These are phyloP conservation scores for Myoxocephalus aenaeus DNA, from an alignment of 2,797 vertebrate species.

Conservation along the genomic window DNA sequence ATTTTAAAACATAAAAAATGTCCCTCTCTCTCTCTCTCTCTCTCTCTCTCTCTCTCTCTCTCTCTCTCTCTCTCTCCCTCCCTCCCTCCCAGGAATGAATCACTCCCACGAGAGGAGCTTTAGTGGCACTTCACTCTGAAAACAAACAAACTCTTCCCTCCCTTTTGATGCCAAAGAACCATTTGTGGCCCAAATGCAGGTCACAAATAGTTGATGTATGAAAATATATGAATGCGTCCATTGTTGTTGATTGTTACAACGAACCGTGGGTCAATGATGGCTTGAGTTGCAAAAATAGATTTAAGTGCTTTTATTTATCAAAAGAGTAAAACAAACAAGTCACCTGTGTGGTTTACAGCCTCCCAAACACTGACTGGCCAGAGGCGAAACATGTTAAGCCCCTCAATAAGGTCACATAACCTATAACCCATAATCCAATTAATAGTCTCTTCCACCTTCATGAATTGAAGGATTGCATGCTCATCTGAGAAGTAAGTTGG, in stretches of 20 bases:
- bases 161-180: slow-evolving; percentile 27
- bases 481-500: slow-evolving; percentile 16
- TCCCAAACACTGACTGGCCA: neutral
- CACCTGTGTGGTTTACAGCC: neutral
- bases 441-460: neutral
- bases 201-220: slow-evolving; percentile 41
- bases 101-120: slow-evolving; percentile 57
- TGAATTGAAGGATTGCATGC: slow-evolving; percentile 12
- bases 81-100: slow-evolving; percentile 54
- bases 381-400: neutral
- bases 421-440: neutral
- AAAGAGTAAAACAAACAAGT: neutral
- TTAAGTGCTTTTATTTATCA: too few relatives aligned
- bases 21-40: slow-evolving; percentile 25
- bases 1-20: neutral
- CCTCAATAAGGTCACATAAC: neutral
- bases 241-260: slow-evolving; percentile 5
- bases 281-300: slow-evolving; percentile 3
- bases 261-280: neutral
- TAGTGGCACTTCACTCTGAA: slow-evolving; percentile 57
- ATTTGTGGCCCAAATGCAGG: slow-evolving; percentile 33
- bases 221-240: slow-evolving; percentile 26
- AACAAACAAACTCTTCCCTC: slow-evolving; percentile 60
- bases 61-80: slow-evolving; percentile 9
- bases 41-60: neutral